Conservation (phyloP, 2,888 invertebrate genomes). For the Poecilobothrus nobilitatus region DNA sequence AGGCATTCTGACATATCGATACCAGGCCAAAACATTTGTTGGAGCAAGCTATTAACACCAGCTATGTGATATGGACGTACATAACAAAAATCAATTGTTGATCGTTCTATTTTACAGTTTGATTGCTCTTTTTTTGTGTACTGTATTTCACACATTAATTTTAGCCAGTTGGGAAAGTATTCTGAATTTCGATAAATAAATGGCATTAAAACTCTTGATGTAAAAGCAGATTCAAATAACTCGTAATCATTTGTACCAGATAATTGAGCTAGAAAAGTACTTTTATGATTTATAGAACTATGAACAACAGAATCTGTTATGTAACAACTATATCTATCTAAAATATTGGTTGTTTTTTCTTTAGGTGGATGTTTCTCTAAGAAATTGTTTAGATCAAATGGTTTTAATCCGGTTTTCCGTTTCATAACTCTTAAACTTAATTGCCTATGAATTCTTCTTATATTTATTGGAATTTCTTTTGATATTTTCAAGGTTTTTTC, state of each 20-base stretch:
- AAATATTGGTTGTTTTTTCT: conserved; percentile 26
- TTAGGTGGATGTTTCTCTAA: conserved; percentile 17
- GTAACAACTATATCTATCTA: conserved; percentile 36
- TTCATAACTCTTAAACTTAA: conserved; percentile 50
- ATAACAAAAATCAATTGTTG: conserved; percentile 76
- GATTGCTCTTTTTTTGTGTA: background rate
- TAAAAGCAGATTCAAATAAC: conserved; percentile 60
- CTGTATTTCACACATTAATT: conserved; percentile 42
- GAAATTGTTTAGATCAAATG: conserved; percentile 52
- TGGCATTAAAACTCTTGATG: conserved; percentile 67
- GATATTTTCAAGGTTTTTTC: conserved; percentile 28
- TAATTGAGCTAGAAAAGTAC: conserved; percentile 46
- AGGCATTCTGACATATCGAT: conserved; percentile 82
- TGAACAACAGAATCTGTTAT: conserved; percentile 16
- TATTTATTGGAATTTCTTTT: conserved; percentile 33
- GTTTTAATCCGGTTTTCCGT: conserved; percentile 47
- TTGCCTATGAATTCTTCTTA: conserved; percentile 50
- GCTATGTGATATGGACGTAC: conserved; percentile 81
- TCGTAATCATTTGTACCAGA: conserved; percentile 48
- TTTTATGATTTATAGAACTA: conserved; percentile 25
- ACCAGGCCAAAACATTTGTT: conserved; percentile 85
- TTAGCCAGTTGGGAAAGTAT: conserved; percentile 62
- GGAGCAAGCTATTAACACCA: conserved; percentile 73
- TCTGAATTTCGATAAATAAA: conserved; percentile 68
- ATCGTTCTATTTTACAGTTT: conserved; percentile 30